These are phyloP conservation scores for Pholis gunnellus DNA, from an alignment of 2,113 vertebrate genomes.

Conservation along the genomic window DNA sequence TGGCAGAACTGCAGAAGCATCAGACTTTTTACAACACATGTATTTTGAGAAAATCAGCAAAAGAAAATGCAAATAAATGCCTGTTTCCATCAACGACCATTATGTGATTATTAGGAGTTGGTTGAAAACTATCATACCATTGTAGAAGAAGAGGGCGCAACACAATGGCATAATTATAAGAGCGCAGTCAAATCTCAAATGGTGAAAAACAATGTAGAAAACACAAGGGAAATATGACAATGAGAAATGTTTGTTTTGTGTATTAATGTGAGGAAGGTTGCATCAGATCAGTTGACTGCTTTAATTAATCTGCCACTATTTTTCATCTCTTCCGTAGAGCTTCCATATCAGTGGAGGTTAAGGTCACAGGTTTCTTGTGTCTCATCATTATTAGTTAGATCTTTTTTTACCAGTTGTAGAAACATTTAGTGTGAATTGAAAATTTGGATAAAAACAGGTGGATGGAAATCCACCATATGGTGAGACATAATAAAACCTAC, in stretches of 20 bases:
- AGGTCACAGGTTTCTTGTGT: not conserved
- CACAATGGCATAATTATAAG: too few relatives aligned
- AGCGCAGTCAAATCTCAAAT: not conserved
- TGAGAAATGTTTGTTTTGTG: not conserved
- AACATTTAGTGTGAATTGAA: not conserved
- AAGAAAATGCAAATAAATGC: not conserved
- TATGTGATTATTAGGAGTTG: too few relatives aligned
- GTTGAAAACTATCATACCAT: too few relatives aligned
- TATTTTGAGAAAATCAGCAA: not conserved
- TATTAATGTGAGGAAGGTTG: not conserved
- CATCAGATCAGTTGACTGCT: not conserved
- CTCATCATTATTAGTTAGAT: not conserved
- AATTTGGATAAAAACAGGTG: not conserved
- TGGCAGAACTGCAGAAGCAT: not conserved
- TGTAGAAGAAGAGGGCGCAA: too few relatives aligned
- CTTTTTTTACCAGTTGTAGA: not conserved
- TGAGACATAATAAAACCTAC: not conserved
- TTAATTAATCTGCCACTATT: not conserved
- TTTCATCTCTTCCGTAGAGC: not conserved
- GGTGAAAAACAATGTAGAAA: not conserved
- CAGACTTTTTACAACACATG: not conserved
- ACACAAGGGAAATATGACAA: not conserved
- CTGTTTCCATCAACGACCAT: not conserved
- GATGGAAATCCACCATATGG: too few relatives aligned
- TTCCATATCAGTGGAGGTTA: too few relatives aligned